Evolutionary conservation across 1,140 invertebrate species (phyloP).

Genomic region (Babylonia areolata): DNA sequence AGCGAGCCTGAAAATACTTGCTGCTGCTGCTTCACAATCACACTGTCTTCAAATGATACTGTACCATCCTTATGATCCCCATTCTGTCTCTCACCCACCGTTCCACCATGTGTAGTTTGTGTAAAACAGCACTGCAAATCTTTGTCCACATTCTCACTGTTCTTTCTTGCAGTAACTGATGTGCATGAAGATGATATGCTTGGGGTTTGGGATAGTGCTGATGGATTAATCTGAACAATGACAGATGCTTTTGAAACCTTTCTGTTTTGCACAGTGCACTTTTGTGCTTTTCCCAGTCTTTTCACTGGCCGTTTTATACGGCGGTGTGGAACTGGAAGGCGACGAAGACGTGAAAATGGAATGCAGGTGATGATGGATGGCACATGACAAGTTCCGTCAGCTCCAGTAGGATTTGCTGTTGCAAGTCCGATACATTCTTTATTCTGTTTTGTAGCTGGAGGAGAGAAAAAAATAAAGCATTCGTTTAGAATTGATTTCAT

Average conservation of each 20-base stretch:
- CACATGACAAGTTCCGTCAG: not conserved
- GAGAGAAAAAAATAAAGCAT: not conserved
- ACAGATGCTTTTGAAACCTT: not conserved
- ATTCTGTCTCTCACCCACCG: no score
- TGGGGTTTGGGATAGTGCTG: not conserved
- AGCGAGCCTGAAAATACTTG: not conserved
- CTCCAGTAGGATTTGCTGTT: not conserved
- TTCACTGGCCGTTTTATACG: not conserved
- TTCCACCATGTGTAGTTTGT: not conserved
- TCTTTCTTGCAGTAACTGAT: not conserved
- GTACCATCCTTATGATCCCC: not conserved
- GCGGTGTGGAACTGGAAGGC: not conserved
- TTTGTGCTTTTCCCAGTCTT: not conserved
- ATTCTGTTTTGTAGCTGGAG: not conserved
- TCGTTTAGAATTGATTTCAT: not conserved
- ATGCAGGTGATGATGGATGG: conserved; percentile 10
- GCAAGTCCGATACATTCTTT: not conserved
- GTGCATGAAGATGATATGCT: not conserved
- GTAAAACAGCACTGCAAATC: not conserved
- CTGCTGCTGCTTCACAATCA: not conserved
- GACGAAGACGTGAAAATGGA: not conserved
- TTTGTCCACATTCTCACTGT: not conserved
- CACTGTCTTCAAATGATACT: not conserved
- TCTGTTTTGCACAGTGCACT: not conserved
- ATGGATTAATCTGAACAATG: not conserved